Percentiles rank a stretch among this genome's conserved stretches.
Conservation (phyloP, 1,140 invertebrate species). For the Conus betulinus region DNA sequence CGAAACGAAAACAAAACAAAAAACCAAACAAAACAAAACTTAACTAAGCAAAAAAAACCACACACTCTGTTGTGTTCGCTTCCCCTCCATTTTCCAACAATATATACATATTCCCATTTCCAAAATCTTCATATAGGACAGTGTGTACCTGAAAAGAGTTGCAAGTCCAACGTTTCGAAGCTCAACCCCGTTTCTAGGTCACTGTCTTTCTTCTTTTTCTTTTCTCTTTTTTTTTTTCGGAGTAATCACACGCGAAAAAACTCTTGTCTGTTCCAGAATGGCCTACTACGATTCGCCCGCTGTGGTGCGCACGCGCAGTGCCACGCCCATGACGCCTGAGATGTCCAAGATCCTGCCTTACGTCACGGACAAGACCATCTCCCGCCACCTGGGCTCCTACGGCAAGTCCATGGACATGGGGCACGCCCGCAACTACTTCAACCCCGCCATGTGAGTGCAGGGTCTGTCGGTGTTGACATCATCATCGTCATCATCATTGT, state of each 20-base stretch:
- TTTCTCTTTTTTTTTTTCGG: background rate
- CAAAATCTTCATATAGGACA: background rate
- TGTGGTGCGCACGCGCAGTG: slow-evolving; percentile 66
- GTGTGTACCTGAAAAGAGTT: background rate
- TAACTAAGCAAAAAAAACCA: no score
- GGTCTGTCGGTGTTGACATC: background rate
- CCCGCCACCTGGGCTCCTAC: slow-evolving; percentile 63
- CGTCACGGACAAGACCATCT: slow-evolving; percentile 68
- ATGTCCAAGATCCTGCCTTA: slow-evolving; percentile 70
- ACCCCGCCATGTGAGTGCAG: slow-evolving; percentile 69
- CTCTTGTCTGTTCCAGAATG: slow-evolving; percentile 48
- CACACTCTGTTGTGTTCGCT: no score
- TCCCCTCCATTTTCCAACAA: background rate
- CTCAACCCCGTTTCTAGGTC: background rate
- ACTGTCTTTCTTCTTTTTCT: background rate
- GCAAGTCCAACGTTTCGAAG: background rate
- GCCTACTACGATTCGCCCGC: slow-evolving; percentile 64
- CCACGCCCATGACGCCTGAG: slow-evolving; percentile 67
- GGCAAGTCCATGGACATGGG: slow-evolving; percentile 65
- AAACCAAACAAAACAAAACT: no score
- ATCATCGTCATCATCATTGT: background rate
- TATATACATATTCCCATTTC: background rate
- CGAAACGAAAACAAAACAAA: no score
- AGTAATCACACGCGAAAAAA: no score
- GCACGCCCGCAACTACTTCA: slow-evolving; percentile 69